Evolutionary conservation across 2,888 invertebrate genomes (phyloP), one percentile per base, ranked within the genome.

Genomic region (Thereva unica): DNA sequence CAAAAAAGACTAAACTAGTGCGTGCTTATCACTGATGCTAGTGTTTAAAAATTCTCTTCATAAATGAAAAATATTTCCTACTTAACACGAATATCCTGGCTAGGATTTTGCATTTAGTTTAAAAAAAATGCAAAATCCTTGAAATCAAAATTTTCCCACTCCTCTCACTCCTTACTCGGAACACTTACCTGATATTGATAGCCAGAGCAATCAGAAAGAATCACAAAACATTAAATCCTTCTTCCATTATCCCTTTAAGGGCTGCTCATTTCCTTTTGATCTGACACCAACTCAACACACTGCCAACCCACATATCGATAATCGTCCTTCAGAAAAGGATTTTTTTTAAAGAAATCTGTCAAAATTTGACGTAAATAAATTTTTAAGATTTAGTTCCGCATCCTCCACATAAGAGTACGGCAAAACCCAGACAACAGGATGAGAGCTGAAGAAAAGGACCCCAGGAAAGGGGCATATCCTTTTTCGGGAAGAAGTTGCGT

Each of bases 351-450:
- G 44, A 66, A 59, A 53, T 57, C 53, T 66, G 66, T 59, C 59
- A 66, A 66, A 66, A 53, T 66, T 65, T 66, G 42, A 57, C 66
- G 23, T 66, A 59, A 57, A 66, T 52, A 59, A 59, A 56, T 53
- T 66, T 50, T 53, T 57, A 42, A 45, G 44, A 53, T 66, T 66
- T 57, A 66, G 66, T 66, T 66, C 66, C 66, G 66, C 52, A 59
- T 66, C 66, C 52, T 59, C 35, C 23, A 53, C 37, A 53, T 42
- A 23, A 66, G 35, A n/a, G 49, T 41, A 64, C 42, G 23, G 4
- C 49, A 12, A 57, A 44, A 12, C 44, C 9, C 5, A 45, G 35
- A 8, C 23, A 41, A 42, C n/a, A 42, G 42, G 42, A 42, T 7
- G n/a, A 42, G 7, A n/a, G 0, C 7, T 7, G 8, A 42, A 42